A percentile compares a stretch with the other conserved stretches of the same genome.
Evolutionary conservation across 2,113 vertebrate species (phyloP).

Genomic region (Holacanthus passer): DNA sequence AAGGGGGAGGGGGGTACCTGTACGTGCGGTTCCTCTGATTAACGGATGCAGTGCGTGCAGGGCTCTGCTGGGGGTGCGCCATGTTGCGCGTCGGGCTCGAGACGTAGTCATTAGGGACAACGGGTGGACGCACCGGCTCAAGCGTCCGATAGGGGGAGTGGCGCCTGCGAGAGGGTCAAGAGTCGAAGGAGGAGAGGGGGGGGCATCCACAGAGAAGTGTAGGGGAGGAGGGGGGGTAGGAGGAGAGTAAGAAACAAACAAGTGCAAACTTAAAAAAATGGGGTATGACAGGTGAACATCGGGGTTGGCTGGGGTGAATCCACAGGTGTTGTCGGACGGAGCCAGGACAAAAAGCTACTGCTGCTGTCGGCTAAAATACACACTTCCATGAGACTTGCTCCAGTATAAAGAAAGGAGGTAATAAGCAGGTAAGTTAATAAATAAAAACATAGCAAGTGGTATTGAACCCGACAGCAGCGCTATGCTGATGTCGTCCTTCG

Average conservation of each 20-base stretch:
- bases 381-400: not conserved
- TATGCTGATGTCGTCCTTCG: not conserved
- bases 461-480: constrained; percentile 36
- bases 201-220: constrained; percentile 72
- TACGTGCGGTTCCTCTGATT: constrained; percentile 99
- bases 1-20: constrained; percentile 89
- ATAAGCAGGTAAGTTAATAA: too few species aligned
- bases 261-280: constrained; percentile 81
- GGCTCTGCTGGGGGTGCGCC: constrained; percentile 95
- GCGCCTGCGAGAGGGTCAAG: constrained; percentile 89
- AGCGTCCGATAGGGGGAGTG: constrained; percentile 99
- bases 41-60: constrained; percentile 96
- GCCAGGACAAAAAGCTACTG: not conserved
- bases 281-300: constrained; percentile 69
- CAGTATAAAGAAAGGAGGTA: not conserved
- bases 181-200: constrained; percentile 43
- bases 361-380: constrained; percentile 35
- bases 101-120: constrained; percentile 99
- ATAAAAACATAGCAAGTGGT: constrained; percentile 1
- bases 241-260: constrained; percentile 77
- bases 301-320: constrained; percentile 45
- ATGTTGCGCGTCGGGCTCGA: constrained; percentile 97
- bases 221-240: constrained; percentile 40
- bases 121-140: constrained; percentile 98
- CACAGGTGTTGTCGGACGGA: constrained; percentile 27